Evolutionary conservation across 2,888 invertebrate genomes (phyloP).

Genomic region (Eupithecia subfuscata): DNA sequence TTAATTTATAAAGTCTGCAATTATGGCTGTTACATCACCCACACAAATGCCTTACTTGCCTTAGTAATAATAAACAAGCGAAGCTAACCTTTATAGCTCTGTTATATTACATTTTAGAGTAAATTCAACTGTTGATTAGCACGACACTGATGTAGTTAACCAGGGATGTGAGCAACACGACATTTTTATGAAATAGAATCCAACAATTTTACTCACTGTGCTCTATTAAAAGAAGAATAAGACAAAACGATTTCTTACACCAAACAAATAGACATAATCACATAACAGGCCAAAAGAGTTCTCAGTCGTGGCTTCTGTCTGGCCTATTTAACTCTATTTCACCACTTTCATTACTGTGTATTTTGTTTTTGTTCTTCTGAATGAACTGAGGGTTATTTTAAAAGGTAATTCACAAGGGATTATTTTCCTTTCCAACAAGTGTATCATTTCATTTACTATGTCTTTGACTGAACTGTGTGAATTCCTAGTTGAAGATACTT

Average conservation of each 20-base stretch:
- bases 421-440: not conserved
- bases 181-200: not conserved
- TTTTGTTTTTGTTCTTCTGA: not conserved
- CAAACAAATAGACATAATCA: not conserved
- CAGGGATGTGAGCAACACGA: not conserved
- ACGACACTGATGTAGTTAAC: not conserved
- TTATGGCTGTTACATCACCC: conserved; percentile 83
- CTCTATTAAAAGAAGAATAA: not conserved
- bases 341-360: not conserved
- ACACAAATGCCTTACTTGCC: conserved; percentile 57
- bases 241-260: not conserved
- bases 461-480: not conserved
- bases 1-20: conserved; percentile 48
- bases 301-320: not conserved
- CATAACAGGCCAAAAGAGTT: not conserved
- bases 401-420: too few species aligned
- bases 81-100: conserved; percentile 52
- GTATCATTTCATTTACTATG: not conserved
- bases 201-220: not conserved
- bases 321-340: not conserved
- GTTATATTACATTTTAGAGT: conserved; percentile 1
- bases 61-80: conserved; percentile 50
- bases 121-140: not conserved
- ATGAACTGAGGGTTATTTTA: not conserved
- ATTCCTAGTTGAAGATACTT: not conserved